Evolutionary conservation across 2,888 invertebrate species (phyloP).

Genomic region (Caprella mutica): DNA sequence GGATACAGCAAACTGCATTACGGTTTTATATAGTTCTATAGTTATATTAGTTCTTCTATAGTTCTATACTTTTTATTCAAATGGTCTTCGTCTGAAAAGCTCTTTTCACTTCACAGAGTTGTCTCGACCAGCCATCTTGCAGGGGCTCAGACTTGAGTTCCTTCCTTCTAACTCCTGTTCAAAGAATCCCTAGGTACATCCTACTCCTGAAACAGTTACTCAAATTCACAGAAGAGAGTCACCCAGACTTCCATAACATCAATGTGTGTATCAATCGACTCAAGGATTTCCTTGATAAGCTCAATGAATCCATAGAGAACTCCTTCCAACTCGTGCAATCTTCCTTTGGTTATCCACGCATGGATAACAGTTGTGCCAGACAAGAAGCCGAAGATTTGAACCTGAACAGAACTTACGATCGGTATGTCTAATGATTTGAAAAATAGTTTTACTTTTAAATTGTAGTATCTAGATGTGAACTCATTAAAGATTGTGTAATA

Average conservation of each 20-base stretch:
- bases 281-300: constrained; percentile 41
- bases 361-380: too few relatives aligned
- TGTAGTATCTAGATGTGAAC: too few relatives aligned
- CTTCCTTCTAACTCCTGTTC: constrained; percentile 42
- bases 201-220: constrained; percentile 43
- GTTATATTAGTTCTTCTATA: background rate
- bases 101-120: constrained; percentile 33
- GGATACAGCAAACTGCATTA: too few relatives aligned
- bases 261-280: constrained; percentile 40
- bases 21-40: constrained; percentile 7
- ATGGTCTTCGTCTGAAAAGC: background rate
- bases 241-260: constrained; percentile 42
- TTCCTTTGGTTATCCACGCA: constrained; percentile 14
- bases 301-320: constrained; percentile 43
- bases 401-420: too few relatives aligned
- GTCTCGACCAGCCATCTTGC: constrained; percentile 38
- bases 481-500: too few relatives aligned
- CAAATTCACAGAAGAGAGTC: constrained; percentile 40
- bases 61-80: constrained; percentile 25
- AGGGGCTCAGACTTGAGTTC: constrained; percentile 41
- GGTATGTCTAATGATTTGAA: too few relatives aligned
- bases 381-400: too few relatives aligned
- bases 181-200: constrained; percentile 43
- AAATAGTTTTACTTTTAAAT: too few relatives aligned
- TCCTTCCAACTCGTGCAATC: constrained; percentile 41